Conservation (phyloP, 2,113 vertebrate species). For the Empidonax alnorum region DNA sequence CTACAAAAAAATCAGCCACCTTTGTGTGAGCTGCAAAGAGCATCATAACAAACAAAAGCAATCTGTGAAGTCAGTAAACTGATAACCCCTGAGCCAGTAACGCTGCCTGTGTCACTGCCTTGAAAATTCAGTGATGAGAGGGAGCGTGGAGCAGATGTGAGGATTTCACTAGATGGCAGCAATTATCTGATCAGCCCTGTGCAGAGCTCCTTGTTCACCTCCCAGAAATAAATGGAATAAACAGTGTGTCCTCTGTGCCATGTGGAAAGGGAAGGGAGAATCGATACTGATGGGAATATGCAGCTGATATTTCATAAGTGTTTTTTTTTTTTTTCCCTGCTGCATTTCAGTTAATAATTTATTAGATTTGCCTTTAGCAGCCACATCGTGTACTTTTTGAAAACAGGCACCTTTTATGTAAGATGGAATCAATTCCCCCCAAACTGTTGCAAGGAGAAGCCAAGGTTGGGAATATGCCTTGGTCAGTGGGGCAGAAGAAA, state of each 20-base stretch:
- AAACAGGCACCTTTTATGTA: neutral
- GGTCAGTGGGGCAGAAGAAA: neutral
- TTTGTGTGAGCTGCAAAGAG: neutral
- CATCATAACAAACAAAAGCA: neutral
- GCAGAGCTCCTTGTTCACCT: neutral
- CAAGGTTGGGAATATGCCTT: rapidly evolving
- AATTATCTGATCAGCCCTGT: neutral
- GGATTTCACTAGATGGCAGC: conserved; percentile 61
- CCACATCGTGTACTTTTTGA: neutral
- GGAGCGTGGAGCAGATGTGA: neutral
- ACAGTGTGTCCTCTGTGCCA: rapidly evolving
- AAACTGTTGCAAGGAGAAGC: neutral
- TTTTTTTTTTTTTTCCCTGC: neutral
- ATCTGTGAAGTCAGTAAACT: neutral
- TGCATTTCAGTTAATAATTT: neutral
- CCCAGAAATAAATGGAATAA: neutral
- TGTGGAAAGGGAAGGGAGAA: neutral
- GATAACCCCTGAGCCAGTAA: neutral
- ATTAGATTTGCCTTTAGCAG: neutral
- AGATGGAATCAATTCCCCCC: neutral
- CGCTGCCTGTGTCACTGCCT: neutral
- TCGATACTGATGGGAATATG: neutral
- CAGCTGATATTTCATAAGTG: neutral
- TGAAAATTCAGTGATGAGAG: rapidly evolving
- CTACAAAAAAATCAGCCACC: rapidly evolving